These are phyloP conservation scores for Lampris incognitus DNA, from an alignment of 2,113 vertebrate species.

Conservation along the genomic window DNA sequence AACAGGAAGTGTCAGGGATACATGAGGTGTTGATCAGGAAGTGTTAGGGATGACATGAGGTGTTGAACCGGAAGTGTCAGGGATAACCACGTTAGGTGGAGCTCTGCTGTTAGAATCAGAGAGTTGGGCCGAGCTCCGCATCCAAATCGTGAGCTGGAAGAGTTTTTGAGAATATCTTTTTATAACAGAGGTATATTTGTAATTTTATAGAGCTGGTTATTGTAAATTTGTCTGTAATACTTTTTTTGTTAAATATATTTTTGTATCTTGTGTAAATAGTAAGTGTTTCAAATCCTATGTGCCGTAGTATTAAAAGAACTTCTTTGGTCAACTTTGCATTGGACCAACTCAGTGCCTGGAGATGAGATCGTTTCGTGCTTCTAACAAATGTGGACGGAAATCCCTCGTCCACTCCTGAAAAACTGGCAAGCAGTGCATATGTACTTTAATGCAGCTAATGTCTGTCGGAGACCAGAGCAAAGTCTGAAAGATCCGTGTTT, in stretches of 20 bases:
- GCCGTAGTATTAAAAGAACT: constrained; percentile 49
- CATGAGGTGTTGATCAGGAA: too few species aligned
- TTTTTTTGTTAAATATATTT: constrained; percentile 93
- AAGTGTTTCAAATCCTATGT: constrained; percentile 68
- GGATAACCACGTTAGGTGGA: too few species aligned
- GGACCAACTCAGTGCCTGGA: constrained; percentile 44
- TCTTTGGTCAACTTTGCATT: constrained; percentile 46
- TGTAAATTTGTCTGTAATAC: constrained; percentile 79
- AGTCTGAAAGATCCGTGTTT: constrained; percentile 56
- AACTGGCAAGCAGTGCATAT: constrained; percentile 62
- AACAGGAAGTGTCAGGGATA: too few species aligned
- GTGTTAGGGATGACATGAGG: too few species aligned
- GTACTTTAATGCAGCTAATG: constrained; percentile 72
- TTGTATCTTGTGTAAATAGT: constrained; percentile 89
- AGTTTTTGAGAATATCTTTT: constrained; percentile 89
- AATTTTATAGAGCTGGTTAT: constrained; percentile 91
- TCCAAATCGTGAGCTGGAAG: constrained; percentile 81
- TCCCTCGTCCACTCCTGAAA: constrained; percentile 48
- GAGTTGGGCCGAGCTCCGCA: constrained; percentile 60
- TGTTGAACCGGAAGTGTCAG: too few species aligned
- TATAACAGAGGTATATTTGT: constrained; percentile 89
- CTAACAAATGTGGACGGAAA: constrained; percentile 65
- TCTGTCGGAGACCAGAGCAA: constrained; percentile 67
- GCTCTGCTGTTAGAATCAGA: too few species aligned
- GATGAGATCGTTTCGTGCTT: constrained; percentile 43